These are phyloP conservation scores for Trissolcus brochymenae DNA, from an alignment of 2,888 invertebrate genomes.

Conservation along the genomic window DNA sequence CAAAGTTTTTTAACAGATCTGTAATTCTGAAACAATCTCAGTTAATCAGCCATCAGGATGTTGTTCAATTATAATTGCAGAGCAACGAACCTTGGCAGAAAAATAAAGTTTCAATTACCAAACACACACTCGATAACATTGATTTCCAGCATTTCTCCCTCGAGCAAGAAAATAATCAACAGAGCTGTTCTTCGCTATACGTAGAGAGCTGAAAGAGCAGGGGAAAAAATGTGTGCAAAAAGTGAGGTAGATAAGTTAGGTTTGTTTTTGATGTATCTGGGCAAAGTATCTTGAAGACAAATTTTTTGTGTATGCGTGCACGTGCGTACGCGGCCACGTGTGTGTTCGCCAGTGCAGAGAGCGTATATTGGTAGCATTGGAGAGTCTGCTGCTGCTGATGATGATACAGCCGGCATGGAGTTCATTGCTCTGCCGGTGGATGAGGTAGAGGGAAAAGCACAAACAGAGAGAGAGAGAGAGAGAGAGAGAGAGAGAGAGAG, in stretches of 20 bases:
- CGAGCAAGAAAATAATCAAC: no score
- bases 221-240: no score
- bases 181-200: no score
- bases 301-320: constrained; percentile 35
- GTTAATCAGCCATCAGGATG: no score
- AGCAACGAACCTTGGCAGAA: no score
- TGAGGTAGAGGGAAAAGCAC: constrained; percentile 55
- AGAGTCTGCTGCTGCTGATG: constrained; percentile 69
- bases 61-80: no score
- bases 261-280: constrained; percentile 29
- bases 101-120: neutral
- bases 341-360: constrained; percentile 55
- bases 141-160: neutral
- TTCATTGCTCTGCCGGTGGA: constrained; percentile 73
- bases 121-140: neutral
- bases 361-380: constrained; percentile 71
- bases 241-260: no score
- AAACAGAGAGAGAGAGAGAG: no score
- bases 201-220: no score
- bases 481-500: no score
- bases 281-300: constrained; percentile 33
- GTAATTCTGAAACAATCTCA: no score
- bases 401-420: constrained; percentile 73
- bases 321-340: constrained; percentile 54
- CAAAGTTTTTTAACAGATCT: no score